Evolutionary conservation across 2,113 vertebrate species (phyloP).

Genomic region (Erpornis zantholeuca): DNA sequence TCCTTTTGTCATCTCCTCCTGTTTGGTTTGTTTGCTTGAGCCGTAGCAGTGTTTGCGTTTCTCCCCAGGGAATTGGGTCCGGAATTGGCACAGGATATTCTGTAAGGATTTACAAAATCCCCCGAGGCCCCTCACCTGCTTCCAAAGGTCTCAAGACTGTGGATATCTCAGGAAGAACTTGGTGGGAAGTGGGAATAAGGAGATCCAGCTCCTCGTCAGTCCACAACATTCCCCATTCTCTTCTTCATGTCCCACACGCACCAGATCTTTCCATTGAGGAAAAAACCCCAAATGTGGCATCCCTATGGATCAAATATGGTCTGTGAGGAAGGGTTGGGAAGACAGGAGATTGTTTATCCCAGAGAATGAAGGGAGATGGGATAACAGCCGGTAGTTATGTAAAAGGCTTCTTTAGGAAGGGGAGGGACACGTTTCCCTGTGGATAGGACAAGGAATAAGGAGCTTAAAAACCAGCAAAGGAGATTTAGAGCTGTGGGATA

Average conservation of each 20-base stretch:
- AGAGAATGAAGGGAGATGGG: background rate
- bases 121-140: background rate
- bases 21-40: background rate
- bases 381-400: constrained; percentile 26
- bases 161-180: background rate
- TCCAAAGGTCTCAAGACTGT: fast-evolving
- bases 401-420: constrained; percentile 23
- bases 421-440: constrained; percentile 47
- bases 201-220: background rate
- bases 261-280: background rate
- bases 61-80: background rate
- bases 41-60: background rate
- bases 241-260: too few species aligned
- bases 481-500: constrained; percentile 60
- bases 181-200: background rate
- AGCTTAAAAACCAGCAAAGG: constrained; percentile 53
- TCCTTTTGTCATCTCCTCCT: background rate
- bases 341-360: background rate
- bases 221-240: background rate
- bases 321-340: background rate
- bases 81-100: background rate
- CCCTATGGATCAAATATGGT: background rate
- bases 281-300: fast-evolving
- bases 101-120: background rate
- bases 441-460: constrained; percentile 60